Conservation (phyloP, 2,888 invertebrate species). For the Gymnosoma rotundatum region DNA sequence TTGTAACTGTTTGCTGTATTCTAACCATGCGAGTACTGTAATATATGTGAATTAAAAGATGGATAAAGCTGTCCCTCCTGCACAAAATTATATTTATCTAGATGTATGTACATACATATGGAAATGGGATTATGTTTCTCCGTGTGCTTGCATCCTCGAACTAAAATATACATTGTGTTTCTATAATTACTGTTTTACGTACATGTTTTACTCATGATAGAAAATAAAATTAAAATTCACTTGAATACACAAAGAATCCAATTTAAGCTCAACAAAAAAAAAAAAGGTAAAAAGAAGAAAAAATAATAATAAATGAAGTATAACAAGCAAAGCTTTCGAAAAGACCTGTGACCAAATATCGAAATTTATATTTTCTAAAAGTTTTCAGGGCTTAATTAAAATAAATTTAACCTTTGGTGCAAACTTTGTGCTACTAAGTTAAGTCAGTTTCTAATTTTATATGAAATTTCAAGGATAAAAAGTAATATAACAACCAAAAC, state of each 20-base stretch:
- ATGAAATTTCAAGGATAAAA: too few species aligned
- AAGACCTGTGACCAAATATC: too few species aligned
- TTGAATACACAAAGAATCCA: slow-evolving; percentile 53
- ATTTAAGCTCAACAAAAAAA: slow-evolving; percentile 31
- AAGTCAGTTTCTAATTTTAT: too few species aligned
- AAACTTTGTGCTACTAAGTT: too few species aligned
- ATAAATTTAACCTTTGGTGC: too few species aligned
- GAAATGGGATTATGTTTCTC: background rate
- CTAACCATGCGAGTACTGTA: background rate
- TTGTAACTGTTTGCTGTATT: background rate
- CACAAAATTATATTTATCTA: background rate
- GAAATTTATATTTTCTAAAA: too few species aligned
- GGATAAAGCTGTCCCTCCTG: background rate
- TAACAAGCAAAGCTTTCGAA: background rate
- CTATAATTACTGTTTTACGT: slow-evolving; percentile 5
- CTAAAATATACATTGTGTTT: slow-evolving; percentile 16
- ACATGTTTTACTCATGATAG: background rate
- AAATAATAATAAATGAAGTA: slow-evolving; percentile 3
- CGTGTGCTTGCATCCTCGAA: background rate
- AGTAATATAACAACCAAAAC: too few species aligned
- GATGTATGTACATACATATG: background rate
- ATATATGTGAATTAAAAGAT: background rate
- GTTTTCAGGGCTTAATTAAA: too few species aligned
- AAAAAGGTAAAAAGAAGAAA: background rate
- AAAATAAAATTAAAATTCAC: slow-evolving; percentile 51